phyloP scores from a whole-genome alignment of 2,797 vertebrate species.

The Micromesistius poutassou region DNA sequence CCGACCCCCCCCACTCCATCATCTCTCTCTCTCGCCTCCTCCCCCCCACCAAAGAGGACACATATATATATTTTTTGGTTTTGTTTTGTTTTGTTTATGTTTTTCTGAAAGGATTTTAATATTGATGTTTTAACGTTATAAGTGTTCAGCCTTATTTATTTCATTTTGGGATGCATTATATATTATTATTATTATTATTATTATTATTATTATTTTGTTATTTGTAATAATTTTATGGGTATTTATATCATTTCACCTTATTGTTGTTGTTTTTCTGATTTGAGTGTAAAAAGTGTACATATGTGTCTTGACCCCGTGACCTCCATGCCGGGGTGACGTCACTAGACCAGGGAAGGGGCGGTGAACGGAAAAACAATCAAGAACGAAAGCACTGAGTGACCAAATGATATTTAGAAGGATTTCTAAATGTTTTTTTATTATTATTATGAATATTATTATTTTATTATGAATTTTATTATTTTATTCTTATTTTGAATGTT shows the following conservation, averaged over 20 bases:
- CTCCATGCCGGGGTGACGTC: slow-evolving; percentile 62
- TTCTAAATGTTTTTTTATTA: slow-evolving; percentile 51
- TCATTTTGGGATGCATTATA: slow-evolving; percentile 53
- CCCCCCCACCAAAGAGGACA: slow-evolving; percentile 44
- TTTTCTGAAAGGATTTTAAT: slow-evolving; percentile 59
- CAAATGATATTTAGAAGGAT: slow-evolving; percentile 70
- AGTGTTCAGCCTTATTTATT: slow-evolving; percentile 78
- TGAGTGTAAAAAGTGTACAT: slow-evolving; percentile 68
- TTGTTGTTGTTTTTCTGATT: slow-evolving; percentile 53
- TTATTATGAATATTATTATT: background rate
- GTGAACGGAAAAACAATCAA: slow-evolving; percentile 52
- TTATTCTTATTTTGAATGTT: slow-evolving; percentile 1
- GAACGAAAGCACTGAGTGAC: slow-evolving; percentile 78
- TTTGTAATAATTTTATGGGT: slow-evolving; percentile 70
- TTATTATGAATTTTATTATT: slow-evolving; percentile 41
- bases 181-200: slow-evolving; percentile 2
- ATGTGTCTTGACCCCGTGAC: slow-evolving; percentile 66
- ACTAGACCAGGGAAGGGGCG: slow-evolving; percentile 55
- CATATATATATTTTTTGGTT: slow-evolving; percentile 68
- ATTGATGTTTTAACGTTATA: slow-evolving; percentile 70
- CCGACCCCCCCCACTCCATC: slow-evolving; percentile 24
- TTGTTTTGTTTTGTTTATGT: slow-evolving; percentile 35
- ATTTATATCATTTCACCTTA: slow-evolving; percentile 75
- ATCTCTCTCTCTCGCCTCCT: slow-evolving; percentile 48
- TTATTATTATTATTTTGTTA: slow-evolving; percentile 50